Conservation (phyloP, 2,888 invertebrate genomes). For the Pediacus dermestoides region DNA sequence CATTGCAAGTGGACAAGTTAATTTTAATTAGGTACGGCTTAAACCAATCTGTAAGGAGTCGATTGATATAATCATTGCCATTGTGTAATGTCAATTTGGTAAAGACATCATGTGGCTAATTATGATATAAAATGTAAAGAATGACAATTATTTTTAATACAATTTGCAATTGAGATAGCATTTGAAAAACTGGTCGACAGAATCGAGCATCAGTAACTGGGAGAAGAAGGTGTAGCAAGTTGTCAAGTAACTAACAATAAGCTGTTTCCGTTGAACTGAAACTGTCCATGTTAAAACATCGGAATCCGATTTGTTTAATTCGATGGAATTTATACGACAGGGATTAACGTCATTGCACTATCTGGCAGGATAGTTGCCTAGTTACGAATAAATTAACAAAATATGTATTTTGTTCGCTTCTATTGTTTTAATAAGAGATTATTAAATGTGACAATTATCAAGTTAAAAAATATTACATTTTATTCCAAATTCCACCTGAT, state of each 20-base stretch:
- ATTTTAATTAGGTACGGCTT: no score
- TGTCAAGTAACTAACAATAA: conserved; percentile 1
- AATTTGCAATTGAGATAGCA: no score
- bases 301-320: conserved; percentile 2
- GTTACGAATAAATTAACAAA: background rate
- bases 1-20: no score
- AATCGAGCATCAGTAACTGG: no score
- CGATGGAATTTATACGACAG: conserved; percentile 1
- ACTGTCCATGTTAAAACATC: background rate
- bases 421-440: background rate
- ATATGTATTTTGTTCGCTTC: background rate
- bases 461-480: background rate
- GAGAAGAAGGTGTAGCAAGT: no score
- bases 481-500: conserved; percentile 1
- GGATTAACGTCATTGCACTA: conserved; percentile 2
- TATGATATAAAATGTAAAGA: no score
- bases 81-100: no score
- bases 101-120: no score
- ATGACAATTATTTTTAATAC: no score
- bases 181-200: no score
- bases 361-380: conserved; percentile 1
- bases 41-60: no score
- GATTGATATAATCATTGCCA: no score
- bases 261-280: conserved; percentile 1
- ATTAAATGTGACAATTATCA: background rate